Base-by-base conservation (phyloP, 2,888 invertebrate species). In the Stegophylla sp. region DNA sequence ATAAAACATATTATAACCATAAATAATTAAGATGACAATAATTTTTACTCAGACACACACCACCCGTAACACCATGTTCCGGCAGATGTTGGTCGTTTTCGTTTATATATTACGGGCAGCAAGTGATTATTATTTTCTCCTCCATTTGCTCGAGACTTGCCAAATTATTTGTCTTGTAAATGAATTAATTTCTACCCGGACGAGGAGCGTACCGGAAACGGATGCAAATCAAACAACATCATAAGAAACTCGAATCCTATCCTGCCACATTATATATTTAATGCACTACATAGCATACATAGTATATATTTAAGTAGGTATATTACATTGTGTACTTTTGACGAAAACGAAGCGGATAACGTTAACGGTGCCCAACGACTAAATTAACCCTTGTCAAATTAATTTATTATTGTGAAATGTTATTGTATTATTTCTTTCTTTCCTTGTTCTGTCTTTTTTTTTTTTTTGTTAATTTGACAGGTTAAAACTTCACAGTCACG, bases 101-200 rank as follows among this genome's bases (percentile, higher is more conserved):
- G n/a, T n/a, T n/a, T n/a, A n/a, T n/a, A n/a, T n/a, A n/a, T n/a
- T n/a, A n/a, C n/a, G n/a, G n/a, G n/a, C n/a, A n/a, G n/a, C n/a
- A n/a, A n/a, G n/a, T n/a, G n/a, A n/a, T n/a, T n/a, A n/a, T n/a
- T n/a, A n/a, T n/a, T n/a, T n/a, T n/a, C n/a, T n/a, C n/a, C n/a
- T n/a, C n/a, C n/a, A n/a, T n/a, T n/a, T n/a, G n/a, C n/a, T n/a
- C n/a, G n/a, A n/a, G n/a, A n/a, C n/a, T n/a, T n/a, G n/a, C n/a
- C n/a, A n/a, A n/a, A n/a, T n/a, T 66, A 45, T 66, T 66, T 67
- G 45, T 45, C 45, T 26, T 3, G 17, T 0, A 2, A 28, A 48
- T 5, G 17, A 48, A 67, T 67, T 67, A 26, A 48, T 67, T 67
- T 67, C 26, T n/a, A 45, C 67, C n/a, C n/a, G n/a, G 12, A 26